phyloP scores from a whole-genome alignment of 2,113 vertebrate species.

The Mobula birostris region DNA sequence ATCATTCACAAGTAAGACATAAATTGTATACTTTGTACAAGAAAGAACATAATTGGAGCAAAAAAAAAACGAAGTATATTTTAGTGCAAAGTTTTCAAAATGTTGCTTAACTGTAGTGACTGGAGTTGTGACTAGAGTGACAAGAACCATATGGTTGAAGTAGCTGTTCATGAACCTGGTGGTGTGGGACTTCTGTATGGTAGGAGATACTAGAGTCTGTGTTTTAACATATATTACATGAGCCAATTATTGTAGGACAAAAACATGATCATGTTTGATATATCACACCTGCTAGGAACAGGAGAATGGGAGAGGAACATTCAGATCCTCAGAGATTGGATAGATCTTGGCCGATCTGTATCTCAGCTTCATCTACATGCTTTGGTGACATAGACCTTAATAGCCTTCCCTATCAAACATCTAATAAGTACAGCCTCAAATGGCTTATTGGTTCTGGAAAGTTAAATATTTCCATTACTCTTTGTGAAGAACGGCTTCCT shows the following conservation, averaged over 20 bases:
- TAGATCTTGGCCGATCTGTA: neutral
- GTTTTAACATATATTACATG: neutral
- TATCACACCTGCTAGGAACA: neutral
- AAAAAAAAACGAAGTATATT: too few species aligned
- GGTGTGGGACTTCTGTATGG: too few species aligned
- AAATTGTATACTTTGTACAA: too few species aligned
- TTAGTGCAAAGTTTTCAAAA: too few species aligned
- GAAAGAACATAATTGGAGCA: too few species aligned
- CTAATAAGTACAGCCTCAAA: neutral
- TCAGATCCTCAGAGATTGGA: neutral
- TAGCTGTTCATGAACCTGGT: too few species aligned
- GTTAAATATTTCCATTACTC: neutral
- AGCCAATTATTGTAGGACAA: neutral
- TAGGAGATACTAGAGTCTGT: neutral
- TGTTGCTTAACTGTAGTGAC: too few species aligned
- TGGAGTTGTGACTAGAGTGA: too few species aligned
- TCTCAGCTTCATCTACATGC: neutral
- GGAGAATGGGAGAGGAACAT: neutral
- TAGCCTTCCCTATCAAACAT: neutral
- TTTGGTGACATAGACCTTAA: neutral
- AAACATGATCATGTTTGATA: neutral
- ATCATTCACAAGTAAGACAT: too few species aligned
- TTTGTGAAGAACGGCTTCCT: neutral
- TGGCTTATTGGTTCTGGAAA: neutral
- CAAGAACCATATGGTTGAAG: too few species aligned